phyloP scores from a whole-genome alignment of 2,888 invertebrate species.

The Leptinotarsa rubiginosa region DNA sequence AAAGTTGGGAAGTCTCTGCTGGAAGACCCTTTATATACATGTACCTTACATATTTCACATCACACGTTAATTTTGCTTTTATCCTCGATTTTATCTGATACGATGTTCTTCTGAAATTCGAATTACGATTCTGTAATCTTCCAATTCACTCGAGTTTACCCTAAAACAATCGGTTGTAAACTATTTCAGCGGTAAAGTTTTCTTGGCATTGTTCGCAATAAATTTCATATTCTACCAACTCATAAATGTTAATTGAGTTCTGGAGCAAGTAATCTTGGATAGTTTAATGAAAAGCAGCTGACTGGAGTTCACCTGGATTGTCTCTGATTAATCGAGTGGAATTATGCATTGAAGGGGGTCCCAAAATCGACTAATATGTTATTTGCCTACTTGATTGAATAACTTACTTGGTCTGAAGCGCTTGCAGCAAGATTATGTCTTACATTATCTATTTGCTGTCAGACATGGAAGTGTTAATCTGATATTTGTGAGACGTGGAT shows the following conservation, averaged over 20 bases:
- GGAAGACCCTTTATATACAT: too few species aligned
- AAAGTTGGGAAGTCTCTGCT: too few species aligned
- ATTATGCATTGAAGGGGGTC: conserved; percentile 35
- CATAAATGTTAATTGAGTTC: conserved; percentile 38
- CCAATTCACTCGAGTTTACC: background rate
- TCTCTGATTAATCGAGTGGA: conserved; percentile 43
- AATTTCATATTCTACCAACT: conserved; percentile 20
- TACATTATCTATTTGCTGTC: background rate
- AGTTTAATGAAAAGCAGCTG: conserved; percentile 35
- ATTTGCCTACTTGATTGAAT: background rate
- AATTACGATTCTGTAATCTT: background rate
- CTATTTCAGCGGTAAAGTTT: conserved; percentile 5
- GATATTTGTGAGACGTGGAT: too few species aligned
- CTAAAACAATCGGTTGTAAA: background rate
- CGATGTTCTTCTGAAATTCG: too few species aligned
- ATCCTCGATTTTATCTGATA: too few species aligned
- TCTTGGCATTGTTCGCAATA: conserved; percentile 17
- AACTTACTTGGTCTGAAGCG: background rate
- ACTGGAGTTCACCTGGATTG: conserved; percentile 40
- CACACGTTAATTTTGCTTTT: too few species aligned
- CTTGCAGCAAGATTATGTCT: background rate
- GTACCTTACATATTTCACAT: too few species aligned
- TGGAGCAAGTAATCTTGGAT: conserved; percentile 30
- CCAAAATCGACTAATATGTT: conserved; percentile 3
- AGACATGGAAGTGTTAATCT: background rate